phyloP scores from a whole-genome alignment of 1,140 invertebrate species.

The Drosophila fuyamai region DNA sequence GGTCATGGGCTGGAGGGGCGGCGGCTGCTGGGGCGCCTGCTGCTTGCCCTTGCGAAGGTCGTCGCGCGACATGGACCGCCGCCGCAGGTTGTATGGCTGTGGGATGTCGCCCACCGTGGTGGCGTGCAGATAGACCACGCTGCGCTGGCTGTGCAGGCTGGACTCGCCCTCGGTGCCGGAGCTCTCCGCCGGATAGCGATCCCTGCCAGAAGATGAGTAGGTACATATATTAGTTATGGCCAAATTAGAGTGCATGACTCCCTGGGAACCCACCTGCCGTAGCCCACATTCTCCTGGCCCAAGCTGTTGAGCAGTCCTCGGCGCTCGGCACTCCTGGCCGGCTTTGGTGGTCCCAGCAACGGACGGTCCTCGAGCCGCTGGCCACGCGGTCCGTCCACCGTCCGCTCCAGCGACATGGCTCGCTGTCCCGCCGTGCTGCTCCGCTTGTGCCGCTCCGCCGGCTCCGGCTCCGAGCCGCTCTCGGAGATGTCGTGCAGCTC shows the following conservation, averaged over 20 bases:
- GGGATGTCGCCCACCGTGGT: slow-evolving; percentile 87
- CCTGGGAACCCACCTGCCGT: slow-evolving; percentile 44
- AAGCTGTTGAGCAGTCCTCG: slow-evolving; percentile 44
- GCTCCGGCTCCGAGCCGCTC: slow-evolving; percentile 83
- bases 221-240: neutral
- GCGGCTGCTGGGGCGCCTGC: slow-evolving; percentile 56
- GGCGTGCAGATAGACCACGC: slow-evolving; percentile 92
- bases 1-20: slow-evolving; percentile 88
- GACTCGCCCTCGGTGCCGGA: slow-evolving; percentile 91
- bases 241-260: too few species aligned
- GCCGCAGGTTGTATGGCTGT: slow-evolving; percentile 81
- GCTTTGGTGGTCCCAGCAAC: slow-evolving; percentile 75
- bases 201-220: slow-evolving; percentile 40
- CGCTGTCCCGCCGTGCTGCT: slow-evolving; percentile 42
- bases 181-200: slow-evolving; percentile 87
- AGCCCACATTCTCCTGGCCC: slow-evolving; percentile 46
- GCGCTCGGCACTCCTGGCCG: slow-evolving; percentile 75
- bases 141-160: slow-evolving; percentile 91
- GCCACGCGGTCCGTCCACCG: slow-evolving; percentile 37
- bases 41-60: slow-evolving; percentile 86
- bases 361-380: slow-evolving; percentile 56
- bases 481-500: slow-evolving; percentile 82
- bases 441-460: slow-evolving; percentile 71
- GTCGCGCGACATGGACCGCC: slow-evolving; percentile 87
- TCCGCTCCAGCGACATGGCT: slow-evolving; percentile 73